A percentile compares a stretch with the other conserved stretches of the same genome.
These are phyloP conservation scores for Hydractinia echinata DNA, from an alignment of 30 jellyfish, hydroid and myxozoan species.

Conservation along the genomic window DNA sequence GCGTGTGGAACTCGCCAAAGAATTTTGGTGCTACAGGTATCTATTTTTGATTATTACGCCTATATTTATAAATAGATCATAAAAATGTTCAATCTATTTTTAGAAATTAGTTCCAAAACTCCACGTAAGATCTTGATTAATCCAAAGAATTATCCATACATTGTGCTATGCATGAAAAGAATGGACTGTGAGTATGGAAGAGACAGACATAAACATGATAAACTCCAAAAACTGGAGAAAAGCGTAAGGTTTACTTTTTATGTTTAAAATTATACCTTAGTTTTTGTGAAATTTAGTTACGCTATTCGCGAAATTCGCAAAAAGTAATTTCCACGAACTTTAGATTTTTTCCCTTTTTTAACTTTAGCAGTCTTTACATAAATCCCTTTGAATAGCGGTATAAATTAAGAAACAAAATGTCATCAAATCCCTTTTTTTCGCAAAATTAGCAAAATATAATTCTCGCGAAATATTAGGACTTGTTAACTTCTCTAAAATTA, in stretches of 20 bases:
- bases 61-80: neutral
- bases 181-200: constrained; percentile 3
- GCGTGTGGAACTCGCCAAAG: constrained; percentile 10
- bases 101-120: neutral
- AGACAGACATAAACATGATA: constrained; percentile 4
- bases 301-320: no score
- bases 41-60: neutral
- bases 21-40: constrained; percentile 2
- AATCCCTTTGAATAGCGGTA: no score
- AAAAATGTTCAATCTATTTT: neutral
- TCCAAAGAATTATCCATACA: neutral
- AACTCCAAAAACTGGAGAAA: neutral
- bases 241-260: neutral
- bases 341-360: no score
- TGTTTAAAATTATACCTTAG: neutral
- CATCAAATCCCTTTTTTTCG: no score
- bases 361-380: no score
- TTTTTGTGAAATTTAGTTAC: no score
- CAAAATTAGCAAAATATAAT: no score
- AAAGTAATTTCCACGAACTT: no score
- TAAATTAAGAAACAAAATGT: no score
- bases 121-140: constrained; percentile 1
- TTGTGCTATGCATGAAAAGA: neutral
- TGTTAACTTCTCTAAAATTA: no score
- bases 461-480: no score